Conservation (phyloP, 1,140 invertebrate genomes). For the Camponotus vicinus region DNA sequence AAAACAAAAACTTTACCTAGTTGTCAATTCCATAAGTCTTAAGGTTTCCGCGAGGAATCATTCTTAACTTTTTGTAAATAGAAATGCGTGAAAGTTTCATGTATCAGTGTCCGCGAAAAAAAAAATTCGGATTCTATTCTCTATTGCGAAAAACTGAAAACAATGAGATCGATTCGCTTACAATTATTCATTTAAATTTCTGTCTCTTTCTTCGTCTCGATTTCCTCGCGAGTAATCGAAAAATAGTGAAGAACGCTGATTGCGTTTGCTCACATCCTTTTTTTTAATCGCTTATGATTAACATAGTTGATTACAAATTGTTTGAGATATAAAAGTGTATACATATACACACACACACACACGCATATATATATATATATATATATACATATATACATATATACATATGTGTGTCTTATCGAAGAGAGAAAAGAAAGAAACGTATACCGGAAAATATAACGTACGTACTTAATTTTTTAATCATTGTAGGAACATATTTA, state of each 20-base stretch:
- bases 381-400: not conserved
- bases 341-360: not conserved
- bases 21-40: constrained; percentile 61
- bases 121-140: constrained; percentile 23
- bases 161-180: constrained; percentile 24
- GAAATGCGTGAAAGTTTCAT: constrained; percentile 49
- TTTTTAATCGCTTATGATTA: constrained; percentile 26
- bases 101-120: constrained; percentile 39
- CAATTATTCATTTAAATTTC: constrained; percentile 39
- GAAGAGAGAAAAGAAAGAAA: constrained; percentile 29
- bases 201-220: constrained; percentile 5
- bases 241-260: not conserved
- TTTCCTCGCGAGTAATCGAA: constrained; percentile 20
- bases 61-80: constrained; percentile 64
- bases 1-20: constrained; percentile 49
- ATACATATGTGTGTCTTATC: constrained; percentile 21
- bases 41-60: constrained; percentile 24
- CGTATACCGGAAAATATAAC: constrained; percentile 18
- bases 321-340: constrained; percentile 38
- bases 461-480: constrained; percentile 65
- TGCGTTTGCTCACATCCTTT: constrained; percentile 4
- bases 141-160: constrained; percentile 67
- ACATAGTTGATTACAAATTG: constrained; percentile 15
- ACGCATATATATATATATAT: not conserved
- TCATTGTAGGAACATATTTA: constrained; percentile 25